phyloP scores from a whole-genome alignment of 2,888 invertebrate species.

The Portevinia maculata region DNA sequence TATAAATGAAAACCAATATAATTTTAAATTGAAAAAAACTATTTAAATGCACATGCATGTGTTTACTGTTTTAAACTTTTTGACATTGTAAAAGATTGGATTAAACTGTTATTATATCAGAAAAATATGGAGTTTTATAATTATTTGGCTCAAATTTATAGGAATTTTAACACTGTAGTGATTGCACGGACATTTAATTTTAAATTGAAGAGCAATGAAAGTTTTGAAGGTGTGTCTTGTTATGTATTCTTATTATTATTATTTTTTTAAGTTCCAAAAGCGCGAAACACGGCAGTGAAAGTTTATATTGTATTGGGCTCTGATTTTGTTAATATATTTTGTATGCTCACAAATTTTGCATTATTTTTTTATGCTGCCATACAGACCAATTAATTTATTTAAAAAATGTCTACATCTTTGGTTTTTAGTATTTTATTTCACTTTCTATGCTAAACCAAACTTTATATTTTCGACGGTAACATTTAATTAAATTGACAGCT shows the following conservation, averaged over 20 bases:
- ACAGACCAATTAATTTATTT: neutral
- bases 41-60: no score
- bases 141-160: slow-evolving; percentile 51
- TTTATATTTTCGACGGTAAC: no score
- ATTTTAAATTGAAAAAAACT: slow-evolving; percentile 15
- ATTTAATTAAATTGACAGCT: no score
- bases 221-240: slow-evolving; percentile 13
- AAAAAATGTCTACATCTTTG: no score
- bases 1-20: slow-evolving; percentile 26
- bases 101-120: slow-evolving; percentile 24
- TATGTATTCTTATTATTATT: slow-evolving; percentile 11
- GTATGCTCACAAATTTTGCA: neutral
- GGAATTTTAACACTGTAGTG: slow-evolving; percentile 36
- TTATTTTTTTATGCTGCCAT: neutral
- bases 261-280: slow-evolving; percentile 42
- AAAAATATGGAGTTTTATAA: slow-evolving; percentile 22
- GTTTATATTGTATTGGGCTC: slow-evolving; percentile 33
- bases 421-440: no score
- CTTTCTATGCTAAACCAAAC: no score
- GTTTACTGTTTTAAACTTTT: slow-evolving; percentile 2
- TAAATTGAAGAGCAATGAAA: slow-evolving; percentile 12
- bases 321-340: slow-evolving; percentile 1
- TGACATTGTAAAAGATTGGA: slow-evolving; percentile 9
- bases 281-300: slow-evolving; percentile 70
- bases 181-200: slow-evolving; percentile 23